Conservation (phyloP, 2,113 vertebrate species). For the Larimichthys polyactis region DNA sequence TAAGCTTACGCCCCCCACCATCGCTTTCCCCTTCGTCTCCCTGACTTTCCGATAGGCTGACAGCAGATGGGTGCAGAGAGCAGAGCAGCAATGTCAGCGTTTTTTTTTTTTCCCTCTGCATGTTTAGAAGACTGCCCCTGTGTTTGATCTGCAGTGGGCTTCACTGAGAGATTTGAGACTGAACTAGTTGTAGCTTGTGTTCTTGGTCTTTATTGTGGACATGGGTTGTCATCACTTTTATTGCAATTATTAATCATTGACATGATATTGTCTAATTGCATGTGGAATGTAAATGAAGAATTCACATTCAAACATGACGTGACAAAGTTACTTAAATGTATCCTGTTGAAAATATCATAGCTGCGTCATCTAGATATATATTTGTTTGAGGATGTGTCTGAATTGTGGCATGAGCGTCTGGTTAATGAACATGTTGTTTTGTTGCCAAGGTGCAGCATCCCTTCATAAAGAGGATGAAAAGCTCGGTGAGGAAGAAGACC, state of each 20-base stretch:
- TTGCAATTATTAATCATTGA: no score
- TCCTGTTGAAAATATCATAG: background rate
- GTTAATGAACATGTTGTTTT: constrained; percentile 7
- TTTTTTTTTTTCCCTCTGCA: background rate
- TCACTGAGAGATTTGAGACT: constrained; percentile 20
- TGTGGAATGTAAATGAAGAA: background rate
- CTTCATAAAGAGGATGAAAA: constrained; percentile 40
- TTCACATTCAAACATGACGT: no score
- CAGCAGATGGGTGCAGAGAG: constrained; percentile 20
- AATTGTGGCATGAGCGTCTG: background rate
- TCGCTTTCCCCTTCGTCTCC: background rate
- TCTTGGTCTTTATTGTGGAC: background rate
- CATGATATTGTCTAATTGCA: background rate
- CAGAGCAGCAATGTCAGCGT: constrained; percentile 34
- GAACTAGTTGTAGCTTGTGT: background rate
- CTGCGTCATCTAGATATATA: background rate
- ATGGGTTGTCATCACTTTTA: no score
- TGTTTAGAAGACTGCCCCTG: constrained; percentile 14
- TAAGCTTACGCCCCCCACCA: background rate
- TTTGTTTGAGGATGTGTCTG: background rate
- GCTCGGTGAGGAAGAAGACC: constrained; percentile 18
- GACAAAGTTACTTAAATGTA: background rate
- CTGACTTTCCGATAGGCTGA: constrained; percentile 9
- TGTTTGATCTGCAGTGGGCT: background rate
- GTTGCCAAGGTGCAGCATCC: constrained; percentile 29